Percentiles rank a stretch among this genome's conserved stretches.
Evolutionary conservation across 2,113 vertebrate genomes (phyloP).

Genomic region (Axis porcinus): DNA sequence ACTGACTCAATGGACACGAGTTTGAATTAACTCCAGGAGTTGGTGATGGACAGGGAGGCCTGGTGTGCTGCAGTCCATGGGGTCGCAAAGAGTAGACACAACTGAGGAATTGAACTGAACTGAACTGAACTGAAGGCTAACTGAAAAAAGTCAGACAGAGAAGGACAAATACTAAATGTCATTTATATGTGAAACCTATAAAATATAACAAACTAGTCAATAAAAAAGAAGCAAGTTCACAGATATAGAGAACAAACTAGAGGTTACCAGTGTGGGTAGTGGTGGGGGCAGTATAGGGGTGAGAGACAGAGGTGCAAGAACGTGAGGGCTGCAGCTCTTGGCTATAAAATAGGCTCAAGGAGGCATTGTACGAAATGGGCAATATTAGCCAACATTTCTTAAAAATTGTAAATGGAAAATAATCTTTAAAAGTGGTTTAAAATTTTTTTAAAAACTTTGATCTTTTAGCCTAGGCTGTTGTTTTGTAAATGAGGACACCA

Average conservation of each 20-base stretch:
- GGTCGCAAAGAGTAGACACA: not conserved
- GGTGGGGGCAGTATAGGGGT: not conserved
- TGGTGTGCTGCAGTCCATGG: not conserved
- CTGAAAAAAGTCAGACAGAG: not conserved
- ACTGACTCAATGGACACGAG: not conserved
- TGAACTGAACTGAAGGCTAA: not conserved
- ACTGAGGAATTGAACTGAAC: not conserved
- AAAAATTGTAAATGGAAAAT: not conserved
- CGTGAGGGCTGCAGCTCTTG: not conserved
- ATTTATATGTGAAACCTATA: not conserved
- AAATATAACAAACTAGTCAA: not conserved
- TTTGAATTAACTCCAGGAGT: not conserved
- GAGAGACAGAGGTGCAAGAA: not conserved
- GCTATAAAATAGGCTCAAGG: not conserved
- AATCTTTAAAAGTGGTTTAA: not conserved
- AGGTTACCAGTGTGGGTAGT: not conserved
- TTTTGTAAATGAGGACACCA: not conserved
- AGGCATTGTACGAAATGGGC: not conserved
- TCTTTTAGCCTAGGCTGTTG: not conserved
- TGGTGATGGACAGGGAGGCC: not conserved
- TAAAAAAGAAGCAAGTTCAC: not conserved
- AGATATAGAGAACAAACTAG: not conserved
- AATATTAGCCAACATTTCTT: not conserved
- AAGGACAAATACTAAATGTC: not conserved
- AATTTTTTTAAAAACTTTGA: not conserved